Conservation (phyloP, 2,797 vertebrate genomes). For the Anniella stebbinsi region DNA sequence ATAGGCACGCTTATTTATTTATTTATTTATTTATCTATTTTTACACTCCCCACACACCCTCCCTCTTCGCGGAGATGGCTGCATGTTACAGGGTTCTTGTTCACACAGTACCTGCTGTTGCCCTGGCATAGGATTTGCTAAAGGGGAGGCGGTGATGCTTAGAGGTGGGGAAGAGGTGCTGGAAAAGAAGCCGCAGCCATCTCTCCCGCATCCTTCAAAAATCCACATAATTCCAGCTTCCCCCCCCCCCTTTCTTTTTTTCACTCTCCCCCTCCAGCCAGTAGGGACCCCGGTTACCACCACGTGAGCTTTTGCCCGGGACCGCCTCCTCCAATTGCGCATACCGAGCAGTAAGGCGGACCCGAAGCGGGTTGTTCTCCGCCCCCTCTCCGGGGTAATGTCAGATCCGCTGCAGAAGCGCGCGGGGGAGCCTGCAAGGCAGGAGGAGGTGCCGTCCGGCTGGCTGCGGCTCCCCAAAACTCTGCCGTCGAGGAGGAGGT, state of each 20-base stretch:
- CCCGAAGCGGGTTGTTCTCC: background rate
- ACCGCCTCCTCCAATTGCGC: constrained; percentile 51
- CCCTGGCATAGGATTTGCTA: no score
- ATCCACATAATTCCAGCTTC: background rate
- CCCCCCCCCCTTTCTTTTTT: background rate
- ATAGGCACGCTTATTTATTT: background rate
- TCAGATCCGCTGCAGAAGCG: constrained; percentile 61
- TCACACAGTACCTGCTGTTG: background rate
- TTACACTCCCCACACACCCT: no score
- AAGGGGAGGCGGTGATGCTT: background rate
- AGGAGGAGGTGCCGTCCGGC: background rate
- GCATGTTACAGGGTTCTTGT: background rate
- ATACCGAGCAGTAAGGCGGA: constrained; percentile 44
- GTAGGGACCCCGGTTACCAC: background rate
- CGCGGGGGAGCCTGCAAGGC: constrained; percentile 1
- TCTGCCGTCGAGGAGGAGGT: background rate
- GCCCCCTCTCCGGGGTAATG: constrained; percentile 50
- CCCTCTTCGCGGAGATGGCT: no score
- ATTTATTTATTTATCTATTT: no score
- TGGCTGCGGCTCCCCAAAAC: background rate
- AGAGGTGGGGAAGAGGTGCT: background rate
- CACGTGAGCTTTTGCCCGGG: constrained; percentile 32
- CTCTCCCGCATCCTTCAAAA: background rate
- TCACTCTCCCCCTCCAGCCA: background rate
- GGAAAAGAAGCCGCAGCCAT: background rate